Percentiles rank a stretch among this genome's conserved stretches.
phyloP scores from a whole-genome alignment of 64 coral and sea anemone genomes.

The Pocillopora verrucosa region DNA sequence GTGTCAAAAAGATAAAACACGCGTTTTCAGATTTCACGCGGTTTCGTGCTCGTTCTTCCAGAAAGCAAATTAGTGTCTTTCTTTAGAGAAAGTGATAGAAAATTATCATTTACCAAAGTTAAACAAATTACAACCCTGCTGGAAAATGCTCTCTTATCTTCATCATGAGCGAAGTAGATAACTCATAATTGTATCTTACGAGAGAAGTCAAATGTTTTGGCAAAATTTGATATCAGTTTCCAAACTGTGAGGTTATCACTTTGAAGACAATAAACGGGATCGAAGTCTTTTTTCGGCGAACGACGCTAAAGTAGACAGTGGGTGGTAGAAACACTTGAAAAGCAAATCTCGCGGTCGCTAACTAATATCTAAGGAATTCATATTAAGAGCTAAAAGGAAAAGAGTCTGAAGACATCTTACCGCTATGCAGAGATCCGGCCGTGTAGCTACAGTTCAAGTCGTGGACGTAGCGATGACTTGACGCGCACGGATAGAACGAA shows the following conservation, averaged over 20 bases:
- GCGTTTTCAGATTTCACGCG: neutral
- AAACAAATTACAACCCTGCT: slow-evolving; percentile 28
- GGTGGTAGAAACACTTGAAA: neutral
- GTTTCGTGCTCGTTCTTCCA: neutral
- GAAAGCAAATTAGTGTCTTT: slow-evolving; percentile 10
- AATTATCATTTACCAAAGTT: slow-evolving; percentile 25
- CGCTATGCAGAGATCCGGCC: slow-evolving; percentile 65
- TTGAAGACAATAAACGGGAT: neutral
- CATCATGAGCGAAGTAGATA: slow-evolving; percentile 5
- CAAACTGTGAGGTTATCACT: neutral
- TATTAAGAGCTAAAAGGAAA: slow-evolving; percentile 17
- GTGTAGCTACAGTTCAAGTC: slow-evolving; percentile 91
- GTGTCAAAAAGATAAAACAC: neutral
- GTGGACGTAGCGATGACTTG: slow-evolving; percentile 90
- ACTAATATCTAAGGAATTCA: slow-evolving; percentile 46
- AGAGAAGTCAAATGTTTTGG: neutral
- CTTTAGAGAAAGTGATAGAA: slow-evolving; percentile 6
- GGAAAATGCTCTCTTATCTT: slow-evolving; percentile 14
- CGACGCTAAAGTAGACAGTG: neutral
- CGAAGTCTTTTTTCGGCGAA: neutral
- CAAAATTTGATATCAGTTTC: neutral
- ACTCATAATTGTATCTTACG: neutral
- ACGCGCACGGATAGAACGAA: slow-evolving; percentile 83
- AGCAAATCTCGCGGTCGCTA: neutral
- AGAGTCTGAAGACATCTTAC: slow-evolving; percentile 46